Base-by-base conservation (phyloP, 2,888 invertebrate genomes). In the Dynastes grantii region DNA sequence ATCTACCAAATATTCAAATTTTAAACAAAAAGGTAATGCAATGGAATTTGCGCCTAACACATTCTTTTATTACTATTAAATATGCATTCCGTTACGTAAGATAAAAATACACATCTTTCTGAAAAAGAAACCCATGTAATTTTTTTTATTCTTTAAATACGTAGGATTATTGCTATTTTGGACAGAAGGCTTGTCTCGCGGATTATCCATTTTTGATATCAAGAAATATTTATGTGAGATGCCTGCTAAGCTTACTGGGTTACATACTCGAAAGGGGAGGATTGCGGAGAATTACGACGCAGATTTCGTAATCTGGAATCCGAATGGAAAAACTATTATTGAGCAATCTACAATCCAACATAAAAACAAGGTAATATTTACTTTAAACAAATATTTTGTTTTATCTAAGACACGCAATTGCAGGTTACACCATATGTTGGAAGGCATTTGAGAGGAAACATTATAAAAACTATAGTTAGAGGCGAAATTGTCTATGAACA, bases 261-360 rank as follows among this genome's bases (percentile, higher is more conserved):
- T 95, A 27, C 90, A 92, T 77, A 84, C 90, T 16, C 87, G 89
- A 1, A 95, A 95, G 86, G 94, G 94, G 0, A 89, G 90, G 78
- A 87, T 95, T 40, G 88, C 89, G 67, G 89, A 89, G 4, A 94
- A 93, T 4, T 90, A 90, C 75, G 94, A 95, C 84, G 95, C 94
- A 0, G 95, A 95, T 85, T 90, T 95, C 65, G 92, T 95, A 73
- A 90, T 94, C 81, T 95, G 94, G 90, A 91, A 94, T 86, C 93
- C 94, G 0, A 91, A 93, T 2, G 90, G 90, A 65, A 89, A 89
- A 37, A 92, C 93, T 83, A 87, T 87, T 61, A 92, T 94, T 8
- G 88, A 89, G 11, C 85, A 90, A 71, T 90, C 91, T n/a, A 90
- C 90, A 37, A 92, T 94, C 81, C 89, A 91, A n/a, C 92, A 94